Evolutionary conservation across 2,113 vertebrate species (phyloP).

Genomic region (Cercopithecus mona): DNA sequence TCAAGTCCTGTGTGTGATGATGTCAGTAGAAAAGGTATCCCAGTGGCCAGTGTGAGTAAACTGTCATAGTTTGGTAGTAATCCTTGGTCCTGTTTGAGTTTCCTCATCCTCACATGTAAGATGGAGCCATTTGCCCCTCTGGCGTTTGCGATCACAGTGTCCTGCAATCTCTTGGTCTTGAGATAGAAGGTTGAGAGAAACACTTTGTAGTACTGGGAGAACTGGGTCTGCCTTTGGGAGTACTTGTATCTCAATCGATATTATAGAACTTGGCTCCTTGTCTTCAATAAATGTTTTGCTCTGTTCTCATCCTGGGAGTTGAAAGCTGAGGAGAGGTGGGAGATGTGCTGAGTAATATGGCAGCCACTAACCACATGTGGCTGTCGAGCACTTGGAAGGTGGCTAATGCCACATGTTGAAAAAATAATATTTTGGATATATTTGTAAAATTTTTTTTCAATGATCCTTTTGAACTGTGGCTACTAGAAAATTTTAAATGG

Average conservation of each 20-base stretch:
- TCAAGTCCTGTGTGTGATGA: not conserved
- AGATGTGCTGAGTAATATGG: not conserved
- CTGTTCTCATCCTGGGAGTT: not conserved
- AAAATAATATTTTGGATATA: not conserved
- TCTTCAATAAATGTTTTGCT: not conserved
- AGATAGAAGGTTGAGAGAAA: not conserved
- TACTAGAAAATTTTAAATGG: slow-evolving; percentile 4
- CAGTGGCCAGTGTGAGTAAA: not conserved
- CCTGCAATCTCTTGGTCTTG: not conserved
- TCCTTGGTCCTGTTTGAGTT: not conserved
- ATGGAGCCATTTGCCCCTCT: not conserved
- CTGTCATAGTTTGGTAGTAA: not conserved
- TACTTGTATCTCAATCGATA: not conserved
- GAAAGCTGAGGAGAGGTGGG: not conserved
- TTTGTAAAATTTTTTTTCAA: slow-evolving; percentile 18
- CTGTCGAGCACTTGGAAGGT: not conserved
- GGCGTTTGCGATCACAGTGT: not conserved
- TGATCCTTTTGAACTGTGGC: not conserved
- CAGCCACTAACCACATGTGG: not conserved
- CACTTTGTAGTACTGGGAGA: not conserved
- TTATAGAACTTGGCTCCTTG: not conserved
- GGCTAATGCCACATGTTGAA: not conserved
- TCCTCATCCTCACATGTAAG: not conserved
- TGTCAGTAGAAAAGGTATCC: not conserved
- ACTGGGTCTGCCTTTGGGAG: not conserved